Evolutionary conservation across 2,797 vertebrate species (phyloP).

Genomic region (Iguana delicatissima): DNA sequence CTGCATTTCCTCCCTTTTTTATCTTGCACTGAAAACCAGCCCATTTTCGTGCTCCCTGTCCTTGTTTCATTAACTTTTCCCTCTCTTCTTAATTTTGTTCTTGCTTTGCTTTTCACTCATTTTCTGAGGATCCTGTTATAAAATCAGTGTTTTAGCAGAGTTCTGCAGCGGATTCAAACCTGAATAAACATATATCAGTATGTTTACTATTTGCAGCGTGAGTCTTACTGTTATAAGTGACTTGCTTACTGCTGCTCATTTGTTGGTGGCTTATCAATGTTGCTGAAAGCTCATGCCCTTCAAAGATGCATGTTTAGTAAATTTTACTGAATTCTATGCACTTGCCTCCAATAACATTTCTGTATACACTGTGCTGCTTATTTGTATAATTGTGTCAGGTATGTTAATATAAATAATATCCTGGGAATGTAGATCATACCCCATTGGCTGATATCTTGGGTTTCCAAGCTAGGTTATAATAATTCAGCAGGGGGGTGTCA

Average conservation of each 20-base stretch:
- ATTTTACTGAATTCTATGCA: background rate
- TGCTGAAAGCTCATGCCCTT: background rate
- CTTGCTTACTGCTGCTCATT: background rate
- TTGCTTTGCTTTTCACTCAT: slow-evolving; percentile 27
- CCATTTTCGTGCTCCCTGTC: background rate
- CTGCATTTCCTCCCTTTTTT: background rate
- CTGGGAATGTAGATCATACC: background rate
- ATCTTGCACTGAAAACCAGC: slow-evolving; percentile 5
- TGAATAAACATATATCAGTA: background rate
- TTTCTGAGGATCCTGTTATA: background rate
- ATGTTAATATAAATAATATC: background rate
- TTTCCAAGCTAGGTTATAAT: background rate
- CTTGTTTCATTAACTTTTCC: slow-evolving; percentile 20
- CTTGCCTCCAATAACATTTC: background rate
- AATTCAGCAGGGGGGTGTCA: background rate
- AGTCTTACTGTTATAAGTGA: background rate
- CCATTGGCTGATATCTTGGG: background rate
- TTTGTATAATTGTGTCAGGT: too few relatives aligned
- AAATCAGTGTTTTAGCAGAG: slow-evolving; percentile 2
- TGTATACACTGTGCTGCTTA: background rate
- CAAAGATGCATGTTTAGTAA: background rate
- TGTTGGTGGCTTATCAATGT: background rate
- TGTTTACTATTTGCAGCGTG: background rate
- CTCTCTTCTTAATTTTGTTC: slow-evolving; percentile 18
- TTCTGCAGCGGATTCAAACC: slow-evolving; percentile 1